phyloP scores from a whole-genome alignment of 2,888 invertebrate species.

The Monoplex corrugatus region DNA sequence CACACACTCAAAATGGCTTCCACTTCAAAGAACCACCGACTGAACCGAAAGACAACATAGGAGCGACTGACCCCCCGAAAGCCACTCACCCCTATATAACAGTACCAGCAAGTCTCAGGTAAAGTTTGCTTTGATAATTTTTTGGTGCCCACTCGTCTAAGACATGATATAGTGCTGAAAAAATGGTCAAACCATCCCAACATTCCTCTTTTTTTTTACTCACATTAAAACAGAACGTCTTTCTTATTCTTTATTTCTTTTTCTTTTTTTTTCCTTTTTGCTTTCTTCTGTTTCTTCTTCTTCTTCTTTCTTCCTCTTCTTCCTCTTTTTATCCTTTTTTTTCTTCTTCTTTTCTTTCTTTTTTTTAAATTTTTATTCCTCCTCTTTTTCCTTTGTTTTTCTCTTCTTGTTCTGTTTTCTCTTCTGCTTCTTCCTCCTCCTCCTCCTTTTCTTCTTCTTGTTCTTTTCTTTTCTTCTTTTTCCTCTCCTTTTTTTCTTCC shows the following conservation, averaged over 20 bases:
- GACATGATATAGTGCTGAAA: too few species aligned
- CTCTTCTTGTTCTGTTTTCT: not conserved
- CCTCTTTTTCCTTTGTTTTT: not conserved
- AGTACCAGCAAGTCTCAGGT: too few species aligned
- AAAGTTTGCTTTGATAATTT: too few species aligned
- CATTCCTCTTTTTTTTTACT: not conserved
- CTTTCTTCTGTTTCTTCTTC: not conserved
- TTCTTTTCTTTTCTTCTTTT: not conserved
- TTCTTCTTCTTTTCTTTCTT: not conserved
- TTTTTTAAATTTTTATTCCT: not conserved
- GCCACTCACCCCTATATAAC: too few species aligned
- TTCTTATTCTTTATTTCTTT: not conserved
- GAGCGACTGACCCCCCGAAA: too few species aligned
- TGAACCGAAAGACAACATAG: too few species aligned
- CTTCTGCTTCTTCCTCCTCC: constrained; percentile 3
- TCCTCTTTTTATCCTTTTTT: not conserved
- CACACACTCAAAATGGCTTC: not conserved
- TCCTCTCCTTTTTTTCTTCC: not conserved
- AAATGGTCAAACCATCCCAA: not conserved
- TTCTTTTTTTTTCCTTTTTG: not conserved
- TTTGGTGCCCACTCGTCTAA: too few species aligned
- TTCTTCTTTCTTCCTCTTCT: not conserved
- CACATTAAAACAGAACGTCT: not conserved
- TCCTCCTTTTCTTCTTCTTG: not conserved
- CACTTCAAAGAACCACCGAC: not conserved